Percentiles rank a stretch among this genome's conserved stretches.
Evolutionary conservation across 2,888 invertebrate genomes (phyloP).

Genomic region (Cetonia aurata): DNA sequence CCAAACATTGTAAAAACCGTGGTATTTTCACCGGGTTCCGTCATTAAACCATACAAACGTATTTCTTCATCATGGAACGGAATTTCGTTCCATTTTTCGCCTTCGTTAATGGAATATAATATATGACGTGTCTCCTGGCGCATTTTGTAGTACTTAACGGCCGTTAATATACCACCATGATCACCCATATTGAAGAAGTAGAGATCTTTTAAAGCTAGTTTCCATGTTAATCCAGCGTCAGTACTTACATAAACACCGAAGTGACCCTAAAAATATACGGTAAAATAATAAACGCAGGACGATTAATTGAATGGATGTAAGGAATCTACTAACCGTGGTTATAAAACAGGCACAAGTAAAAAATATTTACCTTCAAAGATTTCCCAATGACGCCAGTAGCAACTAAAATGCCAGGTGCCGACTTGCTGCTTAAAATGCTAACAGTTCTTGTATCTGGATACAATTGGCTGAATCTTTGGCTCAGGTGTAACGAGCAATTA

Average conservation of each 20-base stretch:
- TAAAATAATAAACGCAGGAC: background rate
- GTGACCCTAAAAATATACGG: constrained; percentile 69
- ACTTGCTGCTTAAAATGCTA: constrained; percentile 86
- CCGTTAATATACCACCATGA: constrained; percentile 89
- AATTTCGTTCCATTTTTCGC: constrained; percentile 82
- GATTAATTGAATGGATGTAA: background rate
- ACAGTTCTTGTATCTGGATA: constrained; percentile 85
- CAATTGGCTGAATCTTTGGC: constrained; percentile 86
- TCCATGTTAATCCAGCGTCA: constrained; percentile 88
- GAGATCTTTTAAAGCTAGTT: constrained; percentile 78
- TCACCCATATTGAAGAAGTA: constrained; percentile 92
- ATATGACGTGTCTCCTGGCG: constrained; percentile 84
- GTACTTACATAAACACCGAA: constrained; percentile 84
- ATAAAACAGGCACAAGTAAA: no score
- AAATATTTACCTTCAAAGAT: constrained; percentile 71
- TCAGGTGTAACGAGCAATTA: constrained; percentile 87
- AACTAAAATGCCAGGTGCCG: constrained; percentile 90
- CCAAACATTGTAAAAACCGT: constrained; percentile 94
- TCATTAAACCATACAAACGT: constrained; percentile 90
- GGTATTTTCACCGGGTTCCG: constrained; percentile 94
- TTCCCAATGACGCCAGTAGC: constrained; percentile 86
- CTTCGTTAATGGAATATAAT: constrained; percentile 88
- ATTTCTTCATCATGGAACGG: constrained; percentile 79
- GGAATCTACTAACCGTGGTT: background rate
- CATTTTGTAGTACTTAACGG: constrained; percentile 83